phyloP scores from a whole-genome alignment of 2,888 invertebrate genomes.

The Mycalesis mineus region DNA sequence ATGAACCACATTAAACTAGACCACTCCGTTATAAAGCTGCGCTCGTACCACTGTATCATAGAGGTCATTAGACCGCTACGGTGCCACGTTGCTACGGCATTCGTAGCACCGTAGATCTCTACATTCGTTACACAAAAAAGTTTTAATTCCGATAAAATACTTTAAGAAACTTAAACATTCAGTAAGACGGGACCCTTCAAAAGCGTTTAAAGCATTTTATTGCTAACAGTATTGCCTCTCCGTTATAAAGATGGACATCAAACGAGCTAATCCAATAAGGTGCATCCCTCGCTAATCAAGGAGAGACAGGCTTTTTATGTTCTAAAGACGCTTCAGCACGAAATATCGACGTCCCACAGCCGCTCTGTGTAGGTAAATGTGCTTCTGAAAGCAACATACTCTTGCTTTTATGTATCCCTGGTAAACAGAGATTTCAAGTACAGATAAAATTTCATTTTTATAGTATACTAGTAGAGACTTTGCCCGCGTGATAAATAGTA shows the following conservation, averaged over 20 bases:
- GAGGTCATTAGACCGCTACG: no score
- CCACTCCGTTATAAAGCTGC: no score
- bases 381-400: not conserved
- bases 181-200: conserved; percentile 10
- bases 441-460: no score
- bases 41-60: no score
- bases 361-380: not conserved
- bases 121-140: no score
- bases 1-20: no score
- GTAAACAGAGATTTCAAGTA: no score
- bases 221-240: conserved; percentile 56
- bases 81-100: no score
- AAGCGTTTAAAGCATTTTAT: conserved; percentile 48
- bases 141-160: no score
- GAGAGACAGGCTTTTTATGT: conserved; percentile 24
- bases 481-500: no score
- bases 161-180: not conserved
- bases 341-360: conserved; percentile 10
- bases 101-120: no score
- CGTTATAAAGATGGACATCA: conserved; percentile 56
- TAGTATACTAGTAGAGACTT: no score
- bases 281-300: conserved; percentile 67
- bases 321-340: conserved; percentile 12
- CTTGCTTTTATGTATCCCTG: not conserved
- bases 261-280: conserved; percentile 74